Evolutionary conservation across 53 echinoderm and acorn worm species (phyloP).

Genomic region (Astropecten irregularis): DNA sequence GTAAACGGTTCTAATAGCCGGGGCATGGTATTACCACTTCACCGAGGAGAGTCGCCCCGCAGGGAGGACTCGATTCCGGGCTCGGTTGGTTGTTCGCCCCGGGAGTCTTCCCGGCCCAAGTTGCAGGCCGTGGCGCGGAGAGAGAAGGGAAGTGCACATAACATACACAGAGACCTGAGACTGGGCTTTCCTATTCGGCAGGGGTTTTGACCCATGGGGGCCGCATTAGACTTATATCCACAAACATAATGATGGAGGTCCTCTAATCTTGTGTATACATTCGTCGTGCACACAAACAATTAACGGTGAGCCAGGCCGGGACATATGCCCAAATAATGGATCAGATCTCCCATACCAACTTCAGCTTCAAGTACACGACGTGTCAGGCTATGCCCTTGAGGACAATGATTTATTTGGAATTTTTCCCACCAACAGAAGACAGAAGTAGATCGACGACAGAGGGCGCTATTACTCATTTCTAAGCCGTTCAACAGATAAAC

Average conservation of each 20-base stretch:
- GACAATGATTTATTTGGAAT: constrained; percentile 2
- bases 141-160: too few species aligned
- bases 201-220: constrained; percentile 31
- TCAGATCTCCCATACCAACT: constrained; percentile 7
- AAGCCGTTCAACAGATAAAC: too few species aligned
- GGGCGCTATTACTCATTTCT: constrained; percentile 26
- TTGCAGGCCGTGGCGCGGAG: not conserved
- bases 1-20: constrained; percentile 57
- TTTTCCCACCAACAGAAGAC: too few species aligned
- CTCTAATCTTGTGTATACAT: constrained; percentile 54
- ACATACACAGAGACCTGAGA: not conserved
- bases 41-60: not conserved
- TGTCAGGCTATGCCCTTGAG: not conserved
- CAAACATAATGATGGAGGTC: constrained; percentile 72
- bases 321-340: constrained; percentile 49
- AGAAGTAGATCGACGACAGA: not conserved
- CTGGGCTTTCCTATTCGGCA: not conserved
- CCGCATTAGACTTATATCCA: constrained; percentile 67
- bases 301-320: constrained; percentile 45
- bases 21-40: constrained; percentile 42
- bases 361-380: not conserved
- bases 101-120: too few species aligned
- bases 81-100: constrained; percentile 12
- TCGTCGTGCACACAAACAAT: constrained; percentile 60
- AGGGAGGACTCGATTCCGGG: not conserved